Conservation (phyloP, 1,140 invertebrate species). For the Calephelis nemesis region DNA sequence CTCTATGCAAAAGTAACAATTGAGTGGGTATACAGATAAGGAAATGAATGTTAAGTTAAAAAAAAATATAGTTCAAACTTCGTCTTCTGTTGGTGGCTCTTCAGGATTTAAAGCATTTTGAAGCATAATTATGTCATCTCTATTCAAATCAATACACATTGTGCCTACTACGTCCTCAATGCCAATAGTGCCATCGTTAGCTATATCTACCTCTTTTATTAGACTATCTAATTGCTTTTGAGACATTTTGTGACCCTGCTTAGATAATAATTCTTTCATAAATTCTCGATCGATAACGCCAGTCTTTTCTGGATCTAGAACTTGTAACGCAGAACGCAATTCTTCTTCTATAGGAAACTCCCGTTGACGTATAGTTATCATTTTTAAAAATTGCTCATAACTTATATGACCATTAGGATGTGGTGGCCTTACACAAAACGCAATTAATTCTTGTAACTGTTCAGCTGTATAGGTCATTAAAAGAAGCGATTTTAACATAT, state of each 20-base stretch:
- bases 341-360: constrained; percentile 64
- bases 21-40: too few species aligned
- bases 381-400: constrained; percentile 66
- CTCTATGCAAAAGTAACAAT: too few species aligned
- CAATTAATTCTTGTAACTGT: constrained; percentile 62
- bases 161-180: constrained; percentile 68
- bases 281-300: constrained; percentile 57
- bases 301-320: constrained; percentile 54
- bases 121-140: constrained; percentile 61
- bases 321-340: constrained; percentile 55
- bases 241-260: constrained; percentile 59
- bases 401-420: constrained; percentile 62
- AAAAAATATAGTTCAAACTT: background rate
- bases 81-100: constrained; percentile 26
- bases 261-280: constrained; percentile 53
- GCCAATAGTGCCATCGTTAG: constrained; percentile 65
- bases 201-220: constrained; percentile 69
- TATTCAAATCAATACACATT: constrained; percentile 67
- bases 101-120: constrained; percentile 40
- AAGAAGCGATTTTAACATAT: constrained; percentile 64
- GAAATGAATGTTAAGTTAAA: too few species aligned
- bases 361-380: constrained; percentile 64
- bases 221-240: constrained; percentile 54
- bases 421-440: constrained; percentile 58
- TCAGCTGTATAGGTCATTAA: constrained; percentile 64